Evolutionary conservation across 2,113 vertebrate genomes (phyloP), one percentile per base, ranked within the genome.

Genomic region (Ivindomyrus marchei): DNA sequence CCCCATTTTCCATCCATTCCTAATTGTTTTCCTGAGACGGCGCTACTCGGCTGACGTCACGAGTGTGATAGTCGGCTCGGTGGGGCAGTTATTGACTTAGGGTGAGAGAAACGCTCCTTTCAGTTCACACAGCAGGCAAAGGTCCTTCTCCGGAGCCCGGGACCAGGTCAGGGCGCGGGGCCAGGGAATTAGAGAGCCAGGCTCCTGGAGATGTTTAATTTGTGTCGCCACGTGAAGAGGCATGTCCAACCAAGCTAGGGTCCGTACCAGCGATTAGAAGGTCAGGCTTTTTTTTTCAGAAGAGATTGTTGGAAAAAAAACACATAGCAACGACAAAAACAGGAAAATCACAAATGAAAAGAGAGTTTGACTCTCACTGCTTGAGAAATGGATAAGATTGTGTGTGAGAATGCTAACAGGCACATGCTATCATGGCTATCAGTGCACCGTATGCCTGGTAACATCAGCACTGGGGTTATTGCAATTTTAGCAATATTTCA

Each of bases 201-300:
- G 92, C 93, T 90, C 94, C 94, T 92, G 94, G 94, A 95, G 95
- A 93, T 92, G 91, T 95, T 96, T 96, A 95, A 96, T 96, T 95
- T 96, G 95, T 93, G 94, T 94, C 94, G 94, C 95, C 94, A 95
- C 95, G 95, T 95, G 95, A 94, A 95, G 95, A 95, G 95, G 95
- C 95, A 95, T 95, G 95, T 93, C 91, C 92, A 92, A 94, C 93
- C 92, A 93, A 91, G 92, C 92, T 88, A 88, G 92, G 91, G 93
- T 92, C 91, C 77, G 93, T 93, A 93, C 93, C 90, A 90, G 93
- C 94, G 93, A 95, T 96, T 96, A 93, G 91, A 87, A 66, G 42
- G 31, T 87, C 89, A 89, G 56, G 90, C 70, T 90, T 31, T 70
- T 70, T 90, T 95, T 95, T 93, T 93, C 90, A 93, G 94, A 95